phyloP scores from a whole-genome alignment of 2,113 vertebrate genomes.

The Erinaceus europaeus region DNA sequence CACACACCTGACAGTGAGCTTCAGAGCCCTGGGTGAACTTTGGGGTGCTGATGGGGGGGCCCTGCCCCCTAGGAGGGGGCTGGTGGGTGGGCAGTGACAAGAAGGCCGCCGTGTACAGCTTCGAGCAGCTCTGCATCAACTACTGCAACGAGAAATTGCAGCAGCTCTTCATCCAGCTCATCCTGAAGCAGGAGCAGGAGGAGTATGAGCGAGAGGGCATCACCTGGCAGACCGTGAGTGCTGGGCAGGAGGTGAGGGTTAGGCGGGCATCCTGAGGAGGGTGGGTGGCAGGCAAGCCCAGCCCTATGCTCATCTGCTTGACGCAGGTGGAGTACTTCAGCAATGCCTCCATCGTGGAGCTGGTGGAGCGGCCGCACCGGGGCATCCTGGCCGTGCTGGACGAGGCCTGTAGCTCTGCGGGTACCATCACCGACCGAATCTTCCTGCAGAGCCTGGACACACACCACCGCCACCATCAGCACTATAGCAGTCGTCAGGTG shows the following conservation, averaged over 20 bases:
- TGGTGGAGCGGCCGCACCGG: conserved; percentile 91
- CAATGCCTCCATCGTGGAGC: conserved; percentile 93
- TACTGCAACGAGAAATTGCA: conserved; percentile 95
- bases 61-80: rapidly evolving
- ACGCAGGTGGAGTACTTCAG: conserved; percentile 93
- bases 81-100: rapidly evolving
- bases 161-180: conserved; percentile 94
- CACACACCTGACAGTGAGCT: rapidly evolving
- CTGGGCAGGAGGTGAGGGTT: not conserved
- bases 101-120: conserved; percentile 79
- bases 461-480: conserved; percentile 89
- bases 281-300: too few species aligned
- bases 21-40: not conserved
- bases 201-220: conserved; percentile 93
- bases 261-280: too few species aligned
- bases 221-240: conserved; percentile 89
- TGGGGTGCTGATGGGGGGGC: too few species aligned
- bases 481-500: conserved; percentile 94
- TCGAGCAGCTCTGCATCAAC: conserved; percentile 96
- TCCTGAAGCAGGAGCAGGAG: conserved; percentile 92
- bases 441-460: conserved; percentile 91
- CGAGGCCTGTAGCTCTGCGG: conserved; percentile 89
- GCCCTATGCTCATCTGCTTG: rapidly evolving
- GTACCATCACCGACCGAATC: conserved; percentile 89
- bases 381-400: conserved; percentile 93